phyloP scores from a whole-genome alignment of 2,113 vertebrate genomes.

The Sigmodon hispidus region DNA sequence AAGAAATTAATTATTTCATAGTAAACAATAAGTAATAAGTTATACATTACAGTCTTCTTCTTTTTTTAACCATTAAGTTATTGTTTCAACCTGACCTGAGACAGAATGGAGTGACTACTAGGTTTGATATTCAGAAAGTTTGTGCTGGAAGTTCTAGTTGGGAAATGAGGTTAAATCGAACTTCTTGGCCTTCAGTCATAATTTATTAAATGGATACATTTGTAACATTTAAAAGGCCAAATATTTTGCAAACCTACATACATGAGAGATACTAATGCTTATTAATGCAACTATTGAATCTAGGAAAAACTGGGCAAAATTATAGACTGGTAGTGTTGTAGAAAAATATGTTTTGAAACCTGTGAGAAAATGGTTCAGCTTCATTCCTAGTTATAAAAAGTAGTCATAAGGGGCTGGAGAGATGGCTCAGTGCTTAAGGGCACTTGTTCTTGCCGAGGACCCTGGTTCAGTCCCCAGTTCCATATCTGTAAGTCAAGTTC shows the following conservation, averaged over 20 bases:
- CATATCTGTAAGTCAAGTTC: background rate
- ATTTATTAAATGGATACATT: background rate
- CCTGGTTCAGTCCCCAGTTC: background rate
- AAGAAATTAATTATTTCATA: background rate
- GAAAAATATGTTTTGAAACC: conserved; percentile 21
- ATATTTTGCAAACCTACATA: background rate
- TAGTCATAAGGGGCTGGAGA: no score
- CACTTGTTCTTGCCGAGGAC: background rate
- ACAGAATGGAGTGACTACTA: background rate
- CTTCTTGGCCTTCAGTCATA: background rate
- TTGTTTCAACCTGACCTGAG: background rate
- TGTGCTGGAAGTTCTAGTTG: background rate
- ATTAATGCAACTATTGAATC: background rate
- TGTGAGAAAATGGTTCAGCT: background rate
- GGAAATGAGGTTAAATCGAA: background rate
- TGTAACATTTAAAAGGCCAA: background rate
- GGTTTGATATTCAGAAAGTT: conserved; percentile 11
- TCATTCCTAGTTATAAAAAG: conserved; percentile 10
- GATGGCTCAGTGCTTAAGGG: background rate
- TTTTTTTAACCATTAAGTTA: background rate
- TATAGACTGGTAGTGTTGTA: background rate
- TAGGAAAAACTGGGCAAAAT: background rate
- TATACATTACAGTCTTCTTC: conserved; percentile 6
- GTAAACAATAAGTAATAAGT: background rate
- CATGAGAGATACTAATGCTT: background rate